Evolutionary conservation across 2,113 vertebrate genomes (phyloP).

Genomic region (Dascyllus trimaculatus): DNA sequence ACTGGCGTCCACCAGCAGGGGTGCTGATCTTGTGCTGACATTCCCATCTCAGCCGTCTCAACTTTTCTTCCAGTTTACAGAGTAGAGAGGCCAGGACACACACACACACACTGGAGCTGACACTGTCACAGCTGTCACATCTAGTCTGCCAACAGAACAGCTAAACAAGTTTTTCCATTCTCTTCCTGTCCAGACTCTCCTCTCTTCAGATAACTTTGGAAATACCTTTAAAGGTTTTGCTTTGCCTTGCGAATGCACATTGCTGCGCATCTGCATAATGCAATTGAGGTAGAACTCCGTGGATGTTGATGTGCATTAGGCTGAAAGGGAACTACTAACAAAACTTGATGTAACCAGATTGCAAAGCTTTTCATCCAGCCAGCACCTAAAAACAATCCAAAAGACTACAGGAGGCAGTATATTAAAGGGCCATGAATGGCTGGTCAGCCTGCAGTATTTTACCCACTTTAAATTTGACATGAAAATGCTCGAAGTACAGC

Average conservation of each 20-base stretch:
- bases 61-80: constrained; percentile 48
- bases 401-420: neutral
- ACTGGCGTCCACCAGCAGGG: constrained; percentile 81
- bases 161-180: constrained; percentile 54
- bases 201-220: neutral
- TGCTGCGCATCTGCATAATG: neutral
- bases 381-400: neutral
- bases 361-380: neutral
- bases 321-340: neutral
- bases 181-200: constrained; percentile 23
- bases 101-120: constrained; percentile 22
- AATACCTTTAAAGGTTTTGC: neutral
- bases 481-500: too few species aligned
- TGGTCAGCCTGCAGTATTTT: neutral
- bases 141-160: constrained; percentile 37
- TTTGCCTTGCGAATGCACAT: neutral
- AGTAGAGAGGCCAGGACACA: constrained; percentile 43
- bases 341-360: neutral
- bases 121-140: constrained; percentile 35
- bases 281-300: neutral
- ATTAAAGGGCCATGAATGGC: neutral
- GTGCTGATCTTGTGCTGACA: constrained; percentile 74
- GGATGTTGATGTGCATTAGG: neutral
- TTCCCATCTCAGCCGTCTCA: constrained; percentile 68
- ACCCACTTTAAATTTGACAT: too few species aligned